phyloP scores from a whole-genome alignment of 1,140 invertebrate genomes.

The Nebria ingens region DNA sequence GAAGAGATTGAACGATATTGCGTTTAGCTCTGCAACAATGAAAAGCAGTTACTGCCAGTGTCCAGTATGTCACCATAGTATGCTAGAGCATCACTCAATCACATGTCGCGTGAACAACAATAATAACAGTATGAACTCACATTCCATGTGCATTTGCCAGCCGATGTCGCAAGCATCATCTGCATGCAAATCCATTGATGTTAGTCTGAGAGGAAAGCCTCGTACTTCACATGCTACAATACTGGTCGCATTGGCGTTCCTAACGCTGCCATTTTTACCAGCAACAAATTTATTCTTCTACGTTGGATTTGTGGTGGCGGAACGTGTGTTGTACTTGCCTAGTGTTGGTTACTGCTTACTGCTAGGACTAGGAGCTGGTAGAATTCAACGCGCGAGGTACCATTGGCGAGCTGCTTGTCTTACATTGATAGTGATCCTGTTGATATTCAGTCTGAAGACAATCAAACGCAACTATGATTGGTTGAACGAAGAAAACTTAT shows the following conservation, averaged over 20 bases:
- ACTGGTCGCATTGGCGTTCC: slow-evolving; percentile 59
- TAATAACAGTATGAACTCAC: slow-evolving; percentile 35
- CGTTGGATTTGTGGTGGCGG: slow-evolving; percentile 94
- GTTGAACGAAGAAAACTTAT: slow-evolving; percentile 86
- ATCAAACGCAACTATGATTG: slow-evolving; percentile 79
- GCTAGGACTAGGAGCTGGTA: slow-evolving; percentile 61
- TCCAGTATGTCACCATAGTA: slow-evolving; percentile 39
- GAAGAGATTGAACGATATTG: neutral
- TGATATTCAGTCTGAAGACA: slow-evolving; percentile 67
- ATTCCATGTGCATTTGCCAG: slow-evolving; percentile 22
- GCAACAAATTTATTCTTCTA: slow-evolving; percentile 91
- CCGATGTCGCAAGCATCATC: slow-evolving; percentile 8
- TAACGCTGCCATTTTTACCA: slow-evolving; percentile 84
- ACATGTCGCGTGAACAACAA: slow-evolving; percentile 45
- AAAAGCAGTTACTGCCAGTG: slow-evolving; percentile 33
- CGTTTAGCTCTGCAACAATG: neutral
- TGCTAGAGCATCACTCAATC: slow-evolving; percentile 42
- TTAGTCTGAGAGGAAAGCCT: slow-evolving; percentile 15
- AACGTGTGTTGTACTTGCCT: slow-evolving; percentile 88
- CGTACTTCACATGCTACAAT: slow-evolving; percentile 39
- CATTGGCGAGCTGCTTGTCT: slow-evolving; percentile 35
- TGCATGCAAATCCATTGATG: neutral
- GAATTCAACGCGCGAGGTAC: slow-evolving; percentile 27
- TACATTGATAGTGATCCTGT: slow-evolving; percentile 48
- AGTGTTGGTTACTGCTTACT: slow-evolving; percentile 92